Base-by-base conservation (phyloP, 2,888 invertebrate species). In the Chloroclystis v-ata region DNA sequence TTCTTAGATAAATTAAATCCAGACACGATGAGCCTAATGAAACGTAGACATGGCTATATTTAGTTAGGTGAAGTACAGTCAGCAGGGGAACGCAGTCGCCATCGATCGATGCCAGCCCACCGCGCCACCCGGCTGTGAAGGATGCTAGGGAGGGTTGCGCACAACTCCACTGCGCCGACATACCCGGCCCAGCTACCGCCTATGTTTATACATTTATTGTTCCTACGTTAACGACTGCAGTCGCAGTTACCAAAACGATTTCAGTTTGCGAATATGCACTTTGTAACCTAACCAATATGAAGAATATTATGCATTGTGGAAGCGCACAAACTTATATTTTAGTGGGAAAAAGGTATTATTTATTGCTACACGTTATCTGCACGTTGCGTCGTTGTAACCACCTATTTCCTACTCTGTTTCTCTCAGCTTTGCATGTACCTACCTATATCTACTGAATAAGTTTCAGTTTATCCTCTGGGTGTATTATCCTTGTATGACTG, bases 101-200 rank as follows among this genome's bases (percentile, higher is more conserved):
- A 64, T 54, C 75, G 77, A 78, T 78, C 78, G 76, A 78, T 78
- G 67, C 62, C 56, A 64, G 65, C 65, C 65, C 65, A 33, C 32
- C 13, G 32, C 32, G 61, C 65, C 68, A 64, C 65, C 65, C 68
- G 67, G 62, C 58, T 60, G 60, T 51, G 63, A 56, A 69, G 72
- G 65, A 62, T 57, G 66, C 59, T 70, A 6, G 41, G 33, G 66
- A 62, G 65, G 54, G 61, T 57, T 78, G 79, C 78, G 78, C 79
- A 73, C 64, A 65, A 60, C 61, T 65, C 63, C 60, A 67, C 64
- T 72, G 78, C 78, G 78, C 78, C 67, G 70, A 60, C 63, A 63
- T 63, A 47, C 59, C 63, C 59, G 43, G 33, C 38, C 7, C 32
- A 28, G 44, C 47, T 48, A 40, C 53, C 62, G 54, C 54, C 52